Conservation (phyloP, 2,797 vertebrate genomes). For the Halcyon smyrnensis region DNA sequence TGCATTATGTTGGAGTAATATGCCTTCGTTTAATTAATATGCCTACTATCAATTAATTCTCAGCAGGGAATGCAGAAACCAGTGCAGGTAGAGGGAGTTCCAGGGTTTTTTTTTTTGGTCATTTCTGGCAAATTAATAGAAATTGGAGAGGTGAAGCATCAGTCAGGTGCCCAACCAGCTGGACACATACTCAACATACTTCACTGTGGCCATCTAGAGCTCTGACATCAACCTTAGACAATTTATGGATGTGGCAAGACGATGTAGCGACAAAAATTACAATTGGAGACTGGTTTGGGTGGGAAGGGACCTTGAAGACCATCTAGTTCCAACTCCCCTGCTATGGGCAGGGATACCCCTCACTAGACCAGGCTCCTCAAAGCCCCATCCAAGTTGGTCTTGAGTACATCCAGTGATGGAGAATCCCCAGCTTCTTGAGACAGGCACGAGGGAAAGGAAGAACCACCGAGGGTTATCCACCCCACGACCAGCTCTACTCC, state of each 20-base stretch:
- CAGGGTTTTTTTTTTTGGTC: no score
- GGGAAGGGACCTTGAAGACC: no score
- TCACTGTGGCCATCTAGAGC: no score
- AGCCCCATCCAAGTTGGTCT: no score
- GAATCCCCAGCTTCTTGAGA: background rate
- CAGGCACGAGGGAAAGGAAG: background rate
- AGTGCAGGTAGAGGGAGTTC: background rate
- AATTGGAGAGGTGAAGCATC: background rate
- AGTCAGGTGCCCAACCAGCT: background rate
- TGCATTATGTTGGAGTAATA: background rate
- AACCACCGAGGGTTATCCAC: fast-evolving
- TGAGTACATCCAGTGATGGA: no score
- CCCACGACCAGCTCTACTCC: background rate
- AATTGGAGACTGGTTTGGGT: no score
- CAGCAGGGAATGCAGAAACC: background rate
- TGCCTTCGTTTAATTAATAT: background rate
- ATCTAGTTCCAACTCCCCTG: no score
- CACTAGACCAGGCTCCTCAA: no score
- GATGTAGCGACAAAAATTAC: fast-evolving
- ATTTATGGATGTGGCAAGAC: background rate
- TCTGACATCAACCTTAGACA: no score
- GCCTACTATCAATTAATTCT: background rate
- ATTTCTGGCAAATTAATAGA: background rate
- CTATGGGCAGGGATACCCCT: no score
- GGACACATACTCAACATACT: no score